phyloP scores from a whole-genome alignment of 2,113 vertebrate genomes.

The Hypanus sabinus region DNA sequence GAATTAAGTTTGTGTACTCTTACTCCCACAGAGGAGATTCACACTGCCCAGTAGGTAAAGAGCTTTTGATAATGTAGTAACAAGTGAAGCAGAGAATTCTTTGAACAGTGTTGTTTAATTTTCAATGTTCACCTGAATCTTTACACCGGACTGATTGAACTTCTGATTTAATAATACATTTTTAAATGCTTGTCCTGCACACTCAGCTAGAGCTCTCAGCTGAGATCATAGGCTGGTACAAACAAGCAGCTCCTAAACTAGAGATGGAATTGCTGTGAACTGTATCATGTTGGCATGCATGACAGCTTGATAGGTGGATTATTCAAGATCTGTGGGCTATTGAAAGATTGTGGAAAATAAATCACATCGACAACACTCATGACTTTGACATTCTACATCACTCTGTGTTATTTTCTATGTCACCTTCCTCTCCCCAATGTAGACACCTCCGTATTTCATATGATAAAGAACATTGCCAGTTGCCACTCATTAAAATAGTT shows the following conservation, averaged over 20 bases:
- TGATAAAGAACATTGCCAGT: background rate
- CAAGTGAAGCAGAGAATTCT: background rate
- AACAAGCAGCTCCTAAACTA: background rate
- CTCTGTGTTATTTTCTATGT: background rate
- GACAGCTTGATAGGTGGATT: background rate
- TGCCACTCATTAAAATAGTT: background rate
- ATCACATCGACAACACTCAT: background rate
- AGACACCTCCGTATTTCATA: background rate
- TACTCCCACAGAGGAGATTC: too few species aligned
- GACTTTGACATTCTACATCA: background rate
- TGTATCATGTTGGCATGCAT: background rate
- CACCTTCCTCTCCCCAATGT: background rate
- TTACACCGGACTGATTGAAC: background rate
- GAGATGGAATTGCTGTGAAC: background rate
- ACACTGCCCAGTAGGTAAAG: too few species aligned
- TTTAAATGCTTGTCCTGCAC: background rate
- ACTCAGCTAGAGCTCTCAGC: background rate
- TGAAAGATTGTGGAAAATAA: background rate
- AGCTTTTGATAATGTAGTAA: too few species aligned
- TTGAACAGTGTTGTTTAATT: background rate
- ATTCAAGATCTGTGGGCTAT: background rate
- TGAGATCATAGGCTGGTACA: background rate
- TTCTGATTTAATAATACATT: background rate
- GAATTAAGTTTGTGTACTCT: too few species aligned
- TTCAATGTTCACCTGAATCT: background rate